Evolutionary conservation across 1,140 invertebrate species (phyloP).

Genomic region (Scylla paramamosain): DNA sequence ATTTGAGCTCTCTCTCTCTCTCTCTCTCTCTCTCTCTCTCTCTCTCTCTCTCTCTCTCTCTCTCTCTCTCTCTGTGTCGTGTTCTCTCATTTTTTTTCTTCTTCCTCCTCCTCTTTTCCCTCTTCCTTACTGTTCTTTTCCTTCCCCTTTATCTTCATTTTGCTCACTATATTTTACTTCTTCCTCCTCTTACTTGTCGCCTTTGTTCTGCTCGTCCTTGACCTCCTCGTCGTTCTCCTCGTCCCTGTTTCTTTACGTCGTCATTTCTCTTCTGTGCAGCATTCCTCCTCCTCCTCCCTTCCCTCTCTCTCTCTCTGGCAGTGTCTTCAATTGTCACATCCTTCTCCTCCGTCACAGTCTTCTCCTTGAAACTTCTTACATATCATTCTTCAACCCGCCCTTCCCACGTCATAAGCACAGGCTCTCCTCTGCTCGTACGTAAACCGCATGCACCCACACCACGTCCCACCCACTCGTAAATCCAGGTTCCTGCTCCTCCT

Average conservation of each 20-base stretch:
- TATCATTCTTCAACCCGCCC: not conserved
- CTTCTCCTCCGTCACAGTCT: not conserved
- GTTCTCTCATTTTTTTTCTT: not conserved
- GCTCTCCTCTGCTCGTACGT: not conserved
- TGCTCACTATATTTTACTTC: not conserved
- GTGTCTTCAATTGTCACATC: not conserved
- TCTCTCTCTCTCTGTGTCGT: not conserved
- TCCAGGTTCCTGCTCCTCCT: not conserved
- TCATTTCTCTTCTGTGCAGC: not conserved
- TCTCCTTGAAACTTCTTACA: not conserved
- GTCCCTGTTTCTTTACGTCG: not conserved
- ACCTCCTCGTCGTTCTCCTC: not conserved
- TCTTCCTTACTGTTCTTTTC: not conserved
- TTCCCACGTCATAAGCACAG: not conserved
- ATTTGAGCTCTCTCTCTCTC: not conserved
- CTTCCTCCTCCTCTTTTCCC: no score
- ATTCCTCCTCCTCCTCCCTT: no score
- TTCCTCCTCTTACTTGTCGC: not conserved
- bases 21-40: no score
- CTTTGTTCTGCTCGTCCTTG: not conserved
- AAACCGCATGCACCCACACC: not conserved
- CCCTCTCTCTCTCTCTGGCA: not conserved
- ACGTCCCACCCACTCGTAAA: not conserved
- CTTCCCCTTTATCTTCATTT: not conserved
- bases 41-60: conserved; percentile 5